These are phyloP conservation scores for Leuciscus waleckii DNA, from an alignment of 2,797 vertebrate species.

Conservation along the genomic window DNA sequence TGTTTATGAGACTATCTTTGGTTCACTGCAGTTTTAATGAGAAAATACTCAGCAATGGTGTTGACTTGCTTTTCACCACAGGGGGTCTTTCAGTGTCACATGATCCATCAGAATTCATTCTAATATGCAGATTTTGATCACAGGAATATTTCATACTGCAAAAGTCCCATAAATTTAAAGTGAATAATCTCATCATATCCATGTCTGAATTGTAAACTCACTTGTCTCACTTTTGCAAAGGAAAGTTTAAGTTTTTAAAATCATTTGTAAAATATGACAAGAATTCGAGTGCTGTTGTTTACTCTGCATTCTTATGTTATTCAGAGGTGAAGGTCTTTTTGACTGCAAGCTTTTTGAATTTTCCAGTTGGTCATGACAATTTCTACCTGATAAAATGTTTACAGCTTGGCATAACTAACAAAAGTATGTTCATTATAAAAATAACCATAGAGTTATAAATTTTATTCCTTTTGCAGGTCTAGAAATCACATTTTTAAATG, in stretches of 20 bases:
- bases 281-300: background rate
- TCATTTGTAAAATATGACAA: background rate
- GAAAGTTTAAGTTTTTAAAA: background rate
- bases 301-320: background rate
- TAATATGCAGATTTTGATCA: background rate
- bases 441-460: background rate
- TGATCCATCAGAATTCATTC: background rate
- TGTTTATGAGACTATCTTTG: too few relatives aligned
- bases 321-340: background rate
- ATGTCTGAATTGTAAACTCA: background rate
- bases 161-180: background rate
- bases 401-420: background rate
- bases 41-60: too few relatives aligned
- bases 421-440: background rate
- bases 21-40: too few relatives aligned
- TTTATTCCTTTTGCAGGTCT: background rate
- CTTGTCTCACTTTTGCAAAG: background rate
- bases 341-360: too few relatives aligned
- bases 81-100: too few relatives aligned
- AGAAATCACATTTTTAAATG: background rate
- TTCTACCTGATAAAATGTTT: background rate
- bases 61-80: too few relatives aligned
- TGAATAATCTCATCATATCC: background rate
- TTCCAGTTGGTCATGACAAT: too few relatives aligned
- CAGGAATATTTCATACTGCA: background rate